Evolutionary conservation across 2,113 vertebrate genomes (phyloP).

Genomic region (Gadus macrocephalus): DNA sequence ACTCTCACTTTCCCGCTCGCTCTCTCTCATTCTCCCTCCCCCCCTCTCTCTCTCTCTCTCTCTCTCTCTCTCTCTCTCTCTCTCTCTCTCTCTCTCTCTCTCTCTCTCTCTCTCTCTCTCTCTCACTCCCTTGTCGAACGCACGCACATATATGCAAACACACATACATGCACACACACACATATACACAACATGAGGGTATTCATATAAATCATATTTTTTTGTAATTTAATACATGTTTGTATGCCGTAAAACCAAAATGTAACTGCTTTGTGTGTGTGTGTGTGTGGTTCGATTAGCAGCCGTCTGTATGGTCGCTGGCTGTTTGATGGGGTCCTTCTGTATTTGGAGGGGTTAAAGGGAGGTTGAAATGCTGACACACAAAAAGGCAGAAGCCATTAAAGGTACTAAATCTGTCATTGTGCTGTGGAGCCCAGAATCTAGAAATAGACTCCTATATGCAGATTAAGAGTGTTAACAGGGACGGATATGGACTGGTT

Average conservation of each 20-base stretch:
- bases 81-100: no score
- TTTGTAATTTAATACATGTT: no score
- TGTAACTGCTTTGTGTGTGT: constrained; percentile 11
- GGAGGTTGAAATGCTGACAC: constrained; percentile 79
- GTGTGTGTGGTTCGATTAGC: constrained; percentile 24
- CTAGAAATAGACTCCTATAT: constrained; percentile 82
- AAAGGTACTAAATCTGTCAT: constrained; percentile 92
- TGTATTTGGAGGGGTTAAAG: constrained; percentile 69
- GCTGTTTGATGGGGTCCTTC: constrained; percentile 62
- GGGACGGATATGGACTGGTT: constrained; percentile 77
- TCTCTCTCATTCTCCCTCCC: no score
- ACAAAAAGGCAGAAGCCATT: constrained; percentile 77
- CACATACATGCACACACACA: background rate
- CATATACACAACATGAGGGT: background rate
- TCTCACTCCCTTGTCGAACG: no score
- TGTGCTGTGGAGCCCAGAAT: constrained; percentile 71
- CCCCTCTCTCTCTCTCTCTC: no score
- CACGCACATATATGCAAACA: background rate
- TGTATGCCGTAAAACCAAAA: no score
- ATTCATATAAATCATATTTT: background rate
- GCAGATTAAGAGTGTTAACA: constrained; percentile 78
- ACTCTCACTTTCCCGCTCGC: no score
- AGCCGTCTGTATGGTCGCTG: constrained; percentile 48
- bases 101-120: no score
- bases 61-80: no score